phyloP scores from a whole-genome alignment of 92 coral and sea anemone genomes.

The Parazoanthus darwini region DNA sequence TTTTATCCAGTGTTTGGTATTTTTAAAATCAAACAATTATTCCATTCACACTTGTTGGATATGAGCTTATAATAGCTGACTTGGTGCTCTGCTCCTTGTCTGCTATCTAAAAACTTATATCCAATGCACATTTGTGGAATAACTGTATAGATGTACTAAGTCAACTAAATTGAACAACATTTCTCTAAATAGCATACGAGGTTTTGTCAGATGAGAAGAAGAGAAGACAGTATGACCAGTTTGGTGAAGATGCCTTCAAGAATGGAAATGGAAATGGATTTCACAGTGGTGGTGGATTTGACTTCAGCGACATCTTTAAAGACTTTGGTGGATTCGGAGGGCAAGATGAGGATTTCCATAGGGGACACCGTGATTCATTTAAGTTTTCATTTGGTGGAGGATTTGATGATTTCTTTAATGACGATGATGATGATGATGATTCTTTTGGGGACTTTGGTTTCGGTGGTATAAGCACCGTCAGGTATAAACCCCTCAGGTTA shows the following conservation, averaged over 20 bases:
- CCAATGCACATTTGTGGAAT: too few relatives aligned
- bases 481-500: too few relatives aligned
- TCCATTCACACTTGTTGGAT: too few relatives aligned
- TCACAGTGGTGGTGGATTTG: slow-evolving; percentile 60
- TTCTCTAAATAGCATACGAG: slow-evolving; percentile 78
- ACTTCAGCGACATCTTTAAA: slow-evolving; percentile 84
- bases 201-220: slow-evolving; percentile 95
- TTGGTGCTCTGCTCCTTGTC: too few relatives aligned
- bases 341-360: slow-evolving; percentile 45
- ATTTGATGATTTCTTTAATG: slow-evolving; percentile 94
- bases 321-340: slow-evolving; percentile 77
- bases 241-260: slow-evolving; percentile 95
- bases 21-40: too few relatives aligned
- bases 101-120: too few relatives aligned
- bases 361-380: slow-evolving; percentile 68
- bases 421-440: slow-evolving; percentile 82
- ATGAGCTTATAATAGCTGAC: too few relatives aligned
- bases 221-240: slow-evolving; percentile 95
- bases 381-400: slow-evolving; percentile 96
- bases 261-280: slow-evolving; percentile 69
- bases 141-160: too few relatives aligned
- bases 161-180: background rate
- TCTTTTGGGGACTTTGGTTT: slow-evolving; percentile 69
- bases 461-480: slow-evolving; percentile 32
- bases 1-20: too few relatives aligned